Conservation (phyloP, 2,113 vertebrate species). For the Piprites chloris region DNA sequence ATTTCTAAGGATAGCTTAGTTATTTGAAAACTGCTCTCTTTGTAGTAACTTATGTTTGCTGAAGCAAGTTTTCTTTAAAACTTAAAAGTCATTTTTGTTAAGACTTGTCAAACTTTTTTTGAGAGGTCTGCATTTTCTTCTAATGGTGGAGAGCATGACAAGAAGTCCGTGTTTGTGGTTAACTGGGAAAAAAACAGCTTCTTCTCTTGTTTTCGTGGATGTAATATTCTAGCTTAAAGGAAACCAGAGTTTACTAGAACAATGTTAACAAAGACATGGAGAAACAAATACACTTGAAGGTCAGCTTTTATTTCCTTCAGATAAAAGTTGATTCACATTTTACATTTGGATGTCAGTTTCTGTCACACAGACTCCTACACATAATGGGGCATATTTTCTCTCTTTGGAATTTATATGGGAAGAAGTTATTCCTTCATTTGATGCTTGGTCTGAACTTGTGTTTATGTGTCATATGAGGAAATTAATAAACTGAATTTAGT, state of each 20-base stretch:
- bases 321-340: not conserved
- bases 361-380: not conserved
- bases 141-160: not conserved
- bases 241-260: not conserved
- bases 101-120: not conserved
- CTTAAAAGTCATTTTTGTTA: not conserved
- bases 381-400: not conserved
- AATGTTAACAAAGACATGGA: not conserved
- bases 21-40: not conserved
- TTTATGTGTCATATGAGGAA: not conserved
- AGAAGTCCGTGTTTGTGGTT: not conserved
- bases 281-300: not conserved
- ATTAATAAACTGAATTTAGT: not conserved
- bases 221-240: not conserved
- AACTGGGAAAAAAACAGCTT: not conserved
- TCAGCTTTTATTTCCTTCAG: not conserved
- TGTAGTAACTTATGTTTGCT: not conserved
- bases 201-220: not conserved
- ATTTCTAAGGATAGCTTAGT: not conserved
- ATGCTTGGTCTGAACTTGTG: not conserved
- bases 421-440: not conserved
- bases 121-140: not conserved
- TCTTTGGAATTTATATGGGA: not conserved
- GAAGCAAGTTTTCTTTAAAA: not conserved
- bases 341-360: not conserved